Evolutionary conservation across 1,140 invertebrate species (phyloP).

Genomic region (Mercenaria mercenaria): DNA sequence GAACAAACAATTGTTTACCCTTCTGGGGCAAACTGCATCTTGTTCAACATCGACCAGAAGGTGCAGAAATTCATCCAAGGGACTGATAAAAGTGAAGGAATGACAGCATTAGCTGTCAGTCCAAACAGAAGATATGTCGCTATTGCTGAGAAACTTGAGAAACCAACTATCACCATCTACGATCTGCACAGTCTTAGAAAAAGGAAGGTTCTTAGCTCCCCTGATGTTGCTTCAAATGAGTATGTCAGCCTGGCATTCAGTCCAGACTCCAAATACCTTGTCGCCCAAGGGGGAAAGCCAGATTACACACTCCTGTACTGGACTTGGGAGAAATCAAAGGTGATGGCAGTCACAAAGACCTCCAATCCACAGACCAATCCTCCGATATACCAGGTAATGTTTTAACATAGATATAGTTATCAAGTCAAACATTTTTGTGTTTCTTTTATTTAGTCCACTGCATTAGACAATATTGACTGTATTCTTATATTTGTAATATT

Average conservation of each 20-base stretch:
- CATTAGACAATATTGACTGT: too few relatives aligned
- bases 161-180: slow-evolving; percentile 86
- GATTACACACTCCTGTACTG: slow-evolving; percentile 94
- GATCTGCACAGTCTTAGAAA: slow-evolving; percentile 86
- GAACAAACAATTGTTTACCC: slow-evolving; percentile 86
- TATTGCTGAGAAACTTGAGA: slow-evolving; percentile 86
- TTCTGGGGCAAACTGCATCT: slow-evolving; percentile 86
- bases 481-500: too few relatives aligned
- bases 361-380: slow-evolving; percentile 85
- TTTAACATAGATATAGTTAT: background rate
- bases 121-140: slow-evolving; percentile 86
- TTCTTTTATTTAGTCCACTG: too few relatives aligned
- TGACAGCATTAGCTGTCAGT: slow-evolving; percentile 85
- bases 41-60: slow-evolving; percentile 87
- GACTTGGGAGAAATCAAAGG: slow-evolving; percentile 94
- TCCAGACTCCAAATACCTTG: slow-evolving; percentile 92
- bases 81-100: slow-evolving; percentile 84
- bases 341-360: slow-evolving; percentile 92
- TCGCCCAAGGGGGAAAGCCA: slow-evolving; percentile 92
- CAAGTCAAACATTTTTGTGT: too few relatives aligned
- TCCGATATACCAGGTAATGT: slow-evolving; percentile 85
- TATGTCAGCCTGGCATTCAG: slow-evolving; percentile 92
- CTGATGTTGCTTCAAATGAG: slow-evolving; percentile 86
- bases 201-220: slow-evolving; percentile 85
- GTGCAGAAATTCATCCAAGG: slow-evolving; percentile 86